A percentile compares a stretch with the other conserved stretches of the same genome.
Evolutionary conservation across 1,140 invertebrate genomes (phyloP).

Genomic region (Listronotus oregonensis): DNA sequence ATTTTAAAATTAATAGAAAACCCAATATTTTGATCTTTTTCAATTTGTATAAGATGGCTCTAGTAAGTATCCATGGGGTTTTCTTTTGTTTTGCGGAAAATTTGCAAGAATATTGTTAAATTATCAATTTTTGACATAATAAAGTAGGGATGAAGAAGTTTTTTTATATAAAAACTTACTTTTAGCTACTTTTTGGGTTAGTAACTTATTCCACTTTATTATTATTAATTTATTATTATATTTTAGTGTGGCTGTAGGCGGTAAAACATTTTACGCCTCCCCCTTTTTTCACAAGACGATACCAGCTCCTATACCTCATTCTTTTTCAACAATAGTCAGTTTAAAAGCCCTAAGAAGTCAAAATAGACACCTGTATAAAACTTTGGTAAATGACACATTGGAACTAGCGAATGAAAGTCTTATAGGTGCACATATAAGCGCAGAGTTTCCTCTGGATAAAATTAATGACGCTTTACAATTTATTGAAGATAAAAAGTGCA

Average conservation of each 20-base stretch:
- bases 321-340: slow-evolving; percentile 44
- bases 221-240: too few species aligned
- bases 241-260: slow-evolving; percentile 58
- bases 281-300: slow-evolving; percentile 48
- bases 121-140: too few species aligned
- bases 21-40: too few species aligned
- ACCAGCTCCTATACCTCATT: slow-evolving; percentile 43
- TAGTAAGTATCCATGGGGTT: too few species aligned
- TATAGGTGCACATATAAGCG: slow-evolving; percentile 59
- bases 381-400: slow-evolving; percentile 58
- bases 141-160: too few species aligned
- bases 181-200: too few species aligned
- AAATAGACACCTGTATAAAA: slow-evolving; percentile 49
- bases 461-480: slow-evolving; percentile 60
- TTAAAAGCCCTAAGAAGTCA: slow-evolving; percentile 43
- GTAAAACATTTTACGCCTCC: slow-evolving; percentile 58
- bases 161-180: too few species aligned
- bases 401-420: slow-evolving; percentile 59
- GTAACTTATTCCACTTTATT: too few species aligned
- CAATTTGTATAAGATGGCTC: too few species aligned
- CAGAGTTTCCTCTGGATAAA: slow-evolving; percentile 57
- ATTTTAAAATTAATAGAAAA: too few species aligned
- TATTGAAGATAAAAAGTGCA: slow-evolving; percentile 58
- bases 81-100: too few species aligned
- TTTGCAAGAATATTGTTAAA: too few species aligned